Conservation (phyloP, 2,797 vertebrate species). For the Sebastes itinus region DNA sequence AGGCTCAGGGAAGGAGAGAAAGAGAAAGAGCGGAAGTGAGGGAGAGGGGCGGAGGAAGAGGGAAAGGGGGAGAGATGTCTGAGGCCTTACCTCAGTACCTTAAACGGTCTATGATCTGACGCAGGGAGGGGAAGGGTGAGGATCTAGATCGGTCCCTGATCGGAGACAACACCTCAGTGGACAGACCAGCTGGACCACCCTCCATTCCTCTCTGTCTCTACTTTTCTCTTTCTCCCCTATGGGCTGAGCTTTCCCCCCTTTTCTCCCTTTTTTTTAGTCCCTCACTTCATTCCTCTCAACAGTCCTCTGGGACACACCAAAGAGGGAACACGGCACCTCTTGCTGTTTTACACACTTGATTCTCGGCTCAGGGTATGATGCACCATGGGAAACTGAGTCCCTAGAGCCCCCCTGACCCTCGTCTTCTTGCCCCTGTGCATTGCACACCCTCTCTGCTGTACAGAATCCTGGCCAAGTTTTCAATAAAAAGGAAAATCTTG, state of each 20-base stretch:
- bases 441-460: constrained; percentile 80
- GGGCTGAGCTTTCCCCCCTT: constrained; percentile 65
- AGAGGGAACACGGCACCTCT: constrained; percentile 64
- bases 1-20: constrained; percentile 81
- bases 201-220: constrained; percentile 72
- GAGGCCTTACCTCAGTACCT: constrained; percentile 65
- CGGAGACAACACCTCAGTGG: constrained; percentile 51
- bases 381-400: constrained; percentile 73
- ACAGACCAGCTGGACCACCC: constrained; percentile 52
- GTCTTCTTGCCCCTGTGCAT: constrained; percentile 70
- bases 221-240: constrained; percentile 83
- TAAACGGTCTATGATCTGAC: constrained; percentile 43
- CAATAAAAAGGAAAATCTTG: constrained; percentile 84
- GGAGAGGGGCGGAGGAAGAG: constrained; percentile 82
- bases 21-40: constrained; percentile 81
- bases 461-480: constrained; percentile 85
- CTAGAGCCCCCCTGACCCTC: constrained; percentile 46
- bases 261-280: constrained; percentile 58
- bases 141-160: constrained; percentile 45
- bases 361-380: constrained; percentile 76
- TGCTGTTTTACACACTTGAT: constrained; percentile 69
- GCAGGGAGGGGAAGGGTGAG: constrained; percentile 55
- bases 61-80: constrained; percentile 81
- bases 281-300: constrained; percentile 62
- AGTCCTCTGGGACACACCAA: constrained; percentile 67